Evolutionary conservation across 2,113 vertebrate genomes (phyloP), one percentile per base, ranked within the genome.

Genomic region (Hyaena hyaena): DNA sequence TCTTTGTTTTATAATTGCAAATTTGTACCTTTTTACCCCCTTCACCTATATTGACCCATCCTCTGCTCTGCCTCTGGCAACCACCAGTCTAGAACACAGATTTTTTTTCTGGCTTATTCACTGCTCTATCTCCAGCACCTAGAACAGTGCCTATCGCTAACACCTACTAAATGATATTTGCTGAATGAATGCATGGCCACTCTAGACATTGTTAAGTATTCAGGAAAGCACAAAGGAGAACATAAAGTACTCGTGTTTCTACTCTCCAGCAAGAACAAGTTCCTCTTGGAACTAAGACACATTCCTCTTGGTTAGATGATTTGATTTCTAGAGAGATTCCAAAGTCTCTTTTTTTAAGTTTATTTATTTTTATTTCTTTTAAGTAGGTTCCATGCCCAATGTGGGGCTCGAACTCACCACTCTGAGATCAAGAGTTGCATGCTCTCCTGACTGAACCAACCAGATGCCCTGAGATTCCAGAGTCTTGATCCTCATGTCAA

Each of bases 241-340:
- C 26, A 63, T 84, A 81, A 90, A 63, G 7, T n/a, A 65, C 8
- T n/a, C 33, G 48, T 80, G 84, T 76, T 86, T 95, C 68, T 83
- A 39, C 31, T 84, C 33, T 35, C 43, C 1, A 66, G 58, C 90
- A 93, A 79, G 21, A 95, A 84, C 45, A 53, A 45, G 43, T 77
- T 77, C 74, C 74, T 76, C 74, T 31, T 76, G 43, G 74, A 76
- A 76, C 90, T 83, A n/a, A 61, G 39, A 81, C 33, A 82, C 89
- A 48, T 82, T 95, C n/a, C 68, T 92, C 77, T 86, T 53, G 10
- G 7, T 92, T 93, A 79, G 21, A 92, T 82, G 39, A 85, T 91
- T 58, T 86, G 63, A 85, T 92, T 71, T 94, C 86, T 90, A 83
- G 66, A 93, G 43, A 94, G 50, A 88, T 91, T 81, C 86, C 19